Conservation (phyloP, 2,888 invertebrate genomes). For the Lasioglossum leucozonium region DNA sequence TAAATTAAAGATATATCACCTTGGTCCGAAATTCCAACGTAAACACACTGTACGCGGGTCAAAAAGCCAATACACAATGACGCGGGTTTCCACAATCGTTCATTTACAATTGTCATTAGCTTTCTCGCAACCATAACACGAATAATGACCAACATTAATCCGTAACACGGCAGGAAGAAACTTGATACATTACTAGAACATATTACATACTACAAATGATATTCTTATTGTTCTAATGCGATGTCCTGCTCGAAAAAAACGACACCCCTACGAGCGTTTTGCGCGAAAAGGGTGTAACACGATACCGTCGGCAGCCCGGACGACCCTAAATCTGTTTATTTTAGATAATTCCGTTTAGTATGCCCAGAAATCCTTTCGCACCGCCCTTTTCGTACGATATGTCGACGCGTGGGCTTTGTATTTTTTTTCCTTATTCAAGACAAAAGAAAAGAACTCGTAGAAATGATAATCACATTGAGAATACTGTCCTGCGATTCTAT, state of each 20-base stretch:
- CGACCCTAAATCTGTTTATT: not conserved
- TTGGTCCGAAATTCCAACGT: too few relatives aligned
- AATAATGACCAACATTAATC: not conserved
- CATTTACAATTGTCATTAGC: too few relatives aligned
- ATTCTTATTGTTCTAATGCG: not conserved
- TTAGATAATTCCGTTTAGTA: not conserved
- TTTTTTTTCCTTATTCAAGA: not conserved
- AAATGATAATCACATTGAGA: not conserved
- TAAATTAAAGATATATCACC: too few relatives aligned
- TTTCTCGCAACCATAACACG: too few relatives aligned
- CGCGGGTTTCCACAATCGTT: too few relatives aligned
- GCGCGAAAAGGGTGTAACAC: not conserved
- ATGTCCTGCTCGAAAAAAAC: not conserved
- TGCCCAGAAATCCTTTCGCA: not conserved
- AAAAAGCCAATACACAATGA: too few relatives aligned
- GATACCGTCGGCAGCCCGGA: not conserved
- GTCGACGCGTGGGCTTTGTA: not conserved
- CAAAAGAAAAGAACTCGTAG: not conserved
- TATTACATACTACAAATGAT: too few relatives aligned
- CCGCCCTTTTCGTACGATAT: not conserved
- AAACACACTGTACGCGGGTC: too few relatives aligned
- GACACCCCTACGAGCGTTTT: not conserved
- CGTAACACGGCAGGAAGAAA: not conserved
- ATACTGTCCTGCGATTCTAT: not conserved
- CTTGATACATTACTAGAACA: not conserved